phyloP scores from a whole-genome alignment of 2,888 invertebrate genomes.

The Sepiola atlantica region DNA sequence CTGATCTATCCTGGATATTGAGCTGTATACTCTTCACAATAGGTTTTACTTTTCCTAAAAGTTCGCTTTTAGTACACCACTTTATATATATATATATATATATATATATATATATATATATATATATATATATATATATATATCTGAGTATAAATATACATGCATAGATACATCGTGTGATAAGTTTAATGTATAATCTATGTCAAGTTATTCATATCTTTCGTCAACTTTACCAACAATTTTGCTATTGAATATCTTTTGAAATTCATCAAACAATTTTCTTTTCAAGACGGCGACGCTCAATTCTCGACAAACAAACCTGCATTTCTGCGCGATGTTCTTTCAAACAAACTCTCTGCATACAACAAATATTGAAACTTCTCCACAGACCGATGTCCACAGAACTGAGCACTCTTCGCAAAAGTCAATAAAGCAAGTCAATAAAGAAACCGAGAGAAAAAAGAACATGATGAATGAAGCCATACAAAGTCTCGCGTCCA shows the following conservation, averaged over 20 bases:
- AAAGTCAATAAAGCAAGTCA: background rate
- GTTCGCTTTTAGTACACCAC: too few species aligned
- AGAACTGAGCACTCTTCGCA: background rate
- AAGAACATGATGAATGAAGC: too few species aligned
- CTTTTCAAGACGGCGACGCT: background rate
- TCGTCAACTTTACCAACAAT: background rate
- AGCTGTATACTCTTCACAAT: too few species aligned
- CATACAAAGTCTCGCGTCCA: too few species aligned
- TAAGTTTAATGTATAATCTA: background rate
- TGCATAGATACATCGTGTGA: background rate
- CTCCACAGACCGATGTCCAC: background rate
- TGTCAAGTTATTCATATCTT: background rate
- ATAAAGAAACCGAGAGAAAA: background rate
- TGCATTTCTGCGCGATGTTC: background rate
- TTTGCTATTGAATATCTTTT: background rate
- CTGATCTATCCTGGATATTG: too few species aligned
- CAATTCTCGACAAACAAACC: background rate
- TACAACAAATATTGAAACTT: background rate
- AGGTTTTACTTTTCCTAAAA: too few species aligned
- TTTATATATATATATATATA: too few species aligned
- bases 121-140: slow-evolving; percentile 32
- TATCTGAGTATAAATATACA: background rate
- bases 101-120: background rate
- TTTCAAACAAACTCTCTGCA: background rate
- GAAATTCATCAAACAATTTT: background rate